Evolutionary conservation across 2,888 invertebrate genomes (phyloP).

Genomic region (Calameuta pallipes): DNA sequence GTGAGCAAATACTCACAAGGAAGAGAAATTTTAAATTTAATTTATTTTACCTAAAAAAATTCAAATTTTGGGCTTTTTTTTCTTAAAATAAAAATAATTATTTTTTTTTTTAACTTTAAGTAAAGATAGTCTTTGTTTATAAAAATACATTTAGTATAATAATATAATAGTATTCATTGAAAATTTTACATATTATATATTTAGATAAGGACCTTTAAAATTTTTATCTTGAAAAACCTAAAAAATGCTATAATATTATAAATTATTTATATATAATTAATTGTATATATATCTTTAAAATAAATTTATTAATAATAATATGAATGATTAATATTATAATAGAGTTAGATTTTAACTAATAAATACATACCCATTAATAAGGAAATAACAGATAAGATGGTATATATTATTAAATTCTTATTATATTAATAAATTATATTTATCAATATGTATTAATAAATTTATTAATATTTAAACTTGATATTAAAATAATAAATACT

Average conservation of each 20-base stretch:
- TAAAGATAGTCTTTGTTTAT: slow-evolving; percentile 37
- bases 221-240: slow-evolving; percentile 72
- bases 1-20: too few species aligned
- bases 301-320: slow-evolving; percentile 72
- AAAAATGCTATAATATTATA: slow-evolving; percentile 73
- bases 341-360: neutral
- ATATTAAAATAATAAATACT: slow-evolving; percentile 65
- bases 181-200: slow-evolving; percentile 35
- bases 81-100: slow-evolving; percentile 29
- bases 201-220: slow-evolving; percentile 25
- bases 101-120: slow-evolving; percentile 34
- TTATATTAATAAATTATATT: slow-evolving; percentile 11
- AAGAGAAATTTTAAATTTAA: slow-evolving; percentile 13
- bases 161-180: slow-evolving; percentile 43
- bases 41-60: slow-evolving; percentile 19
- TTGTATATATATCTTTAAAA: slow-evolving; percentile 67
- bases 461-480: slow-evolving; percentile 68
- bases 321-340: slow-evolving; percentile 79
- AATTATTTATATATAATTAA: slow-evolving; percentile 69
- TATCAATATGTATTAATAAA: too few species aligned
- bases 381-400: slow-evolving; percentile 25
- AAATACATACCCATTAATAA: slow-evolving; percentile 15
- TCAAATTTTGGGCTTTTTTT: slow-evolving; percentile 24
- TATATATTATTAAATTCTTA: slow-evolving; percentile 12
- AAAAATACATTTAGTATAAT: slow-evolving; percentile 48